Percentiles rank a stretch among this genome's conserved stretches.
Evolutionary conservation across 2,113 vertebrate genomes (phyloP).

Genomic region (Crotalus viridis): DNA sequence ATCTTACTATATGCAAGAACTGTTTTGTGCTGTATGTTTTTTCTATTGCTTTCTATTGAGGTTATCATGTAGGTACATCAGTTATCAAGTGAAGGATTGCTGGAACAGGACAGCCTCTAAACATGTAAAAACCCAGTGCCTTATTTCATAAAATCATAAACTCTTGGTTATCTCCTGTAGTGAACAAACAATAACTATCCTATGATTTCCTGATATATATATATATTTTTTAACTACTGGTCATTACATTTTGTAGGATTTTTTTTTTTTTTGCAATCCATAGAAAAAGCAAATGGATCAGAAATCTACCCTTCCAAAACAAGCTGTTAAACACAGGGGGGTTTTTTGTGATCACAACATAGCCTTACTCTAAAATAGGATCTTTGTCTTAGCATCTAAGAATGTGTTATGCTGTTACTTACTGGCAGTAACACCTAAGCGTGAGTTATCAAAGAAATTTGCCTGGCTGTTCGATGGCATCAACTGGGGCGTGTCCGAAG

Average conservation of each 20-base stretch:
- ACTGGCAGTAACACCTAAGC: constrained; percentile 50
- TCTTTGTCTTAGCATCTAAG: not conserved
- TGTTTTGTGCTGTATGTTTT: not conserved
- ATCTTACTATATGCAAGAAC: not conserved
- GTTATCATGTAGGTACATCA: not conserved
- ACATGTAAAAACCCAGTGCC: not conserved
- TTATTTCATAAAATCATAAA: not conserved
- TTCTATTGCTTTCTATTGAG: not conserved
- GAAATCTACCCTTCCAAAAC: not conserved
- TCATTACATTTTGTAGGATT: not conserved
- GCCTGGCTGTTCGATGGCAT: constrained; percentile 30
- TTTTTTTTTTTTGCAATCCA: not conserved
- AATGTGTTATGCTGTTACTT: accelerated
- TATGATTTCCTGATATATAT: not conserved
- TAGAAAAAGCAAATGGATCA: not conserved
- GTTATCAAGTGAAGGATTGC: not conserved
- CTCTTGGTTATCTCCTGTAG: not conserved
- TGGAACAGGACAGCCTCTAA: not conserved
- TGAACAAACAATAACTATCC: not conserved
- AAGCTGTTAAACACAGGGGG: not conserved
- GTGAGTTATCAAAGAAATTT: constrained; percentile 63
- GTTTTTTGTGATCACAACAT: not conserved
- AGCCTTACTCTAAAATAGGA: not conserved
- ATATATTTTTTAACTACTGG: not conserved
- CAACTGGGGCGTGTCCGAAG: not conserved